phyloP scores from a whole-genome alignment of 2,888 invertebrate species.

The Patella depressa region DNA sequence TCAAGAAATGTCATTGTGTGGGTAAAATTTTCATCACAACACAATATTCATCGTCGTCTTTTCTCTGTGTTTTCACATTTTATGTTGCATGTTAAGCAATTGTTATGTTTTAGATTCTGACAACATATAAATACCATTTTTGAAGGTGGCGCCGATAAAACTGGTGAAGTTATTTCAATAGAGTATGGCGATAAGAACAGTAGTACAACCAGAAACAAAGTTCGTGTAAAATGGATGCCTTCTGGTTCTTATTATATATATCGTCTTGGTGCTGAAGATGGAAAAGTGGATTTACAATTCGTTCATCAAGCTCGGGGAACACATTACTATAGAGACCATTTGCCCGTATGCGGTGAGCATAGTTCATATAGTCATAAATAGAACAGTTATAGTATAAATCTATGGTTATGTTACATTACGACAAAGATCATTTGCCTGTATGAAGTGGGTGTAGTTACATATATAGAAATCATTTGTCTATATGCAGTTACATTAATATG shows the following conservation, averaged over 20 bases:
- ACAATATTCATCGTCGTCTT: too few species aligned
- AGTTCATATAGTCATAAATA: not conserved
- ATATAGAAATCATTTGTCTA: too few species aligned
- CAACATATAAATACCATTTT: too few species aligned
- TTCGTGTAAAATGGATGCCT: slow-evolving; percentile 20
- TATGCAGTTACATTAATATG: too few species aligned
- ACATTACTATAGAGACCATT: slow-evolving; percentile 31
- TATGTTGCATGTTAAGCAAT: too few species aligned
- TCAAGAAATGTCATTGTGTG: too few species aligned
- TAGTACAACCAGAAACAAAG: slow-evolving; percentile 9
- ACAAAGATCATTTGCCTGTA: too few species aligned
- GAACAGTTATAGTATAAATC: not conserved
- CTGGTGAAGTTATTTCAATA: not conserved
- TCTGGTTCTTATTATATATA: slow-evolving; percentile 14
- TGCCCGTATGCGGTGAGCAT: slow-evolving; percentile 24
- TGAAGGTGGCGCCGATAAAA: slow-evolving; percentile 14
- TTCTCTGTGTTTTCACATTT: too few species aligned
- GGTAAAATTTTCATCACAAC: too few species aligned
- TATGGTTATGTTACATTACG: too few species aligned
- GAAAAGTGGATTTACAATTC: slow-evolving; percentile 27
- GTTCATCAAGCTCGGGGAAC: slow-evolving; percentile 25
- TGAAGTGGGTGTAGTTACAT: too few species aligned
- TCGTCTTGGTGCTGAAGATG: slow-evolving; percentile 22
- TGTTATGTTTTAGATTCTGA: too few species aligned
- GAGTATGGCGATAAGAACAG: not conserved